A percentile compares a stretch with the other conserved stretches of the same genome.
These are phyloP conservation scores for Pseudococcus longispinus DNA, from an alignment of 2,888 invertebrate genomes.

Conservation along the genomic window DNA sequence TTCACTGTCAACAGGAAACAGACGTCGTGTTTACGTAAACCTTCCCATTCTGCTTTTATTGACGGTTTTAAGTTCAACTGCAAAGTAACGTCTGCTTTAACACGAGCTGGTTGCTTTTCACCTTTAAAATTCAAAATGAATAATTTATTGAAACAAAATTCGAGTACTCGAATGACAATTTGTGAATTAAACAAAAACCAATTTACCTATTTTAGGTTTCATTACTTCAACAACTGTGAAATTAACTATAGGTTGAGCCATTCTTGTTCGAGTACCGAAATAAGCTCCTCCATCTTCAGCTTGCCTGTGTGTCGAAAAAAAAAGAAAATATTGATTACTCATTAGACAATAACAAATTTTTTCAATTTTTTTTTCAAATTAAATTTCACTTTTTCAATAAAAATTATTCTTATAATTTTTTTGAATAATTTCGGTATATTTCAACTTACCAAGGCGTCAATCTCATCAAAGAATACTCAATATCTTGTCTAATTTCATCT, in stretches of 20 bases:
- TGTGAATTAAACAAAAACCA: neutral
- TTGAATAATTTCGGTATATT: no score
- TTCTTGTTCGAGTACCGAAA: conserved; percentile 98
- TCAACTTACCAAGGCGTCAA: conserved; percentile 86
- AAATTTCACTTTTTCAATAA: neutral
- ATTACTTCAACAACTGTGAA: conserved; percentile 96
- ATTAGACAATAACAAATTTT: neutral
- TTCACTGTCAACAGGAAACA: conserved; percentile 93
- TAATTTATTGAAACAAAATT: neutral
- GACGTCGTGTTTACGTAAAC: conserved; percentile 94
- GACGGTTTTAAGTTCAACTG: conserved; percentile 89
- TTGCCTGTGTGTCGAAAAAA: conserved; percentile 67
- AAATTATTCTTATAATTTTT: neutral
- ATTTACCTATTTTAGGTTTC: conserved; percentile 77
- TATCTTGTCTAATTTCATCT: conserved; percentile 98
- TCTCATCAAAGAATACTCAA: conserved; percentile 95
- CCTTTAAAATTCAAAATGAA: conserved; percentile 65
- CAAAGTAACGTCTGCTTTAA: conserved; percentile 92
- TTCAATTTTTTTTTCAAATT: neutral
- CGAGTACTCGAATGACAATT: neutral
- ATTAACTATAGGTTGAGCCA: conserved; percentile 92
- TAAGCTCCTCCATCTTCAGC: conserved; percentile 84
- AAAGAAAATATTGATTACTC: neutral
- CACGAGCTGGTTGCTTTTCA: conserved; percentile 93
- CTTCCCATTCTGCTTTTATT: conserved; percentile 97